phyloP scores from a whole-genome alignment of 2,888 invertebrate species.

The Apotomis capreana region DNA sequence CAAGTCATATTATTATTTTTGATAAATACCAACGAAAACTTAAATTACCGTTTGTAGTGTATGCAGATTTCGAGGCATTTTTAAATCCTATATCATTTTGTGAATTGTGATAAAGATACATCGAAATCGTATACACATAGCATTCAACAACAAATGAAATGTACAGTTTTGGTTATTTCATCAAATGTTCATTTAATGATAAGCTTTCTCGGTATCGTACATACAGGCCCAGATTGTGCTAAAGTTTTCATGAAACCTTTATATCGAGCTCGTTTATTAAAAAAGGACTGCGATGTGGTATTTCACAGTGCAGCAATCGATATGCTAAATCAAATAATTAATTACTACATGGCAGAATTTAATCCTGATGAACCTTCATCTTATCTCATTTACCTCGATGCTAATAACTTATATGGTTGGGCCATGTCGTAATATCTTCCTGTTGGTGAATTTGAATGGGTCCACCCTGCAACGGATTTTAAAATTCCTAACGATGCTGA shows the following conservation, averaged over 20 bases:
- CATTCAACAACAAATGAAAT: conserved; percentile 44
- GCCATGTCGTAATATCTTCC: too few relatives aligned
- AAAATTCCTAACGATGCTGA: too few relatives aligned
- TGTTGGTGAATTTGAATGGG: too few relatives aligned
- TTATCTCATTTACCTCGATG: too few relatives aligned
- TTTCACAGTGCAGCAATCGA: too few relatives aligned
- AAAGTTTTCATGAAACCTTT: neutral
- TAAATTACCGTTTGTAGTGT: conserved; percentile 45
- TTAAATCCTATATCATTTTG: conserved; percentile 44
- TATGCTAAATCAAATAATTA: too few relatives aligned
- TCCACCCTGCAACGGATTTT: too few relatives aligned
- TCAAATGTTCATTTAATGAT: conserved; percentile 9
- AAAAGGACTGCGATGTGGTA: neutral
- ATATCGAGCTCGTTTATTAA: neutral
- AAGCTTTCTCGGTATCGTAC: neutral
- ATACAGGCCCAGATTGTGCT: conserved; percentile 2
- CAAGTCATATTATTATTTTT: conserved; percentile 43
- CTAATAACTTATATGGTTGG: too few relatives aligned
- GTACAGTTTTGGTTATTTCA: conserved; percentile 7
- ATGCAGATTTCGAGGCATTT: conserved; percentile 49
- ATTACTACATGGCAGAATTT: too few relatives aligned
- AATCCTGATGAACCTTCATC: too few relatives aligned
- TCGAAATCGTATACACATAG: conserved; percentile 46
- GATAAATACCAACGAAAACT: conserved; percentile 42
- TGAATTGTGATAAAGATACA: conserved; percentile 44